Base-by-base conservation (phyloP, 2,113 vertebrate genomes). In the Tamias sibiricus region DNA sequence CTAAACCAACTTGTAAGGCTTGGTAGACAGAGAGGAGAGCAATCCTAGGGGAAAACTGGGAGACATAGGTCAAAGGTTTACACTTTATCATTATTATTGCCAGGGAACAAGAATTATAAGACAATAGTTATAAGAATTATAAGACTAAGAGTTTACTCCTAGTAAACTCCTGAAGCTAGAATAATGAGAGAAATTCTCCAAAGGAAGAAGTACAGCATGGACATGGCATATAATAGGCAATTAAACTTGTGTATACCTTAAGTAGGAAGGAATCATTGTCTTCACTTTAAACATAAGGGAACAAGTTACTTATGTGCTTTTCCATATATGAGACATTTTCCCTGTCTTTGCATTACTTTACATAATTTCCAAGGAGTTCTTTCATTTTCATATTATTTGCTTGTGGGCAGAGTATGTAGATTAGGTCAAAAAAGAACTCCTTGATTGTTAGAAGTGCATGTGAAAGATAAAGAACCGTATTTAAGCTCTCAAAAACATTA, bases 81-180 rank as follows among this genome's bases (percentile, higher is more conserved):
- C 37, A 32, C 91, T 81, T 94, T 72, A 83, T 59, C 42, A 35
- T 71, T 74, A 32, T 19, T 72, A 5, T 79, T 24, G 14, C 44
- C 47, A 88, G 12, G 19, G 17, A 37, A 17, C 64, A 84, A 84
- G 47, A 85, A 42, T 82, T 84, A 4, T 42, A 89, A 80, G 52
- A 42, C 26, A 71, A 42, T 52, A n/a, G n/a, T n/a, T n/a, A n/a
- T n/a, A 84, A 84, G 47, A 85, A 42, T 82, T 84, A 4, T 42
- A 89, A 80, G 52, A 42, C 26, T n/a, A n/a, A 71, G n/a, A 44
- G 24, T 77, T 30, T 22, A 72, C 5, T 4, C 40, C 24, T 49
- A 83, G n/a, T 79, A 77, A 94, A 97, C 91, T 74, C 26, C 26
- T 49, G 44, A 79, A 40, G 49, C 30, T n/a, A 44, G 49, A 82